A percentile compares a stretch with the other conserved stretches of the same genome.
Evolutionary conservation across 2,113 vertebrate genomes (phyloP).

Genomic region (Pagrus major): DNA sequence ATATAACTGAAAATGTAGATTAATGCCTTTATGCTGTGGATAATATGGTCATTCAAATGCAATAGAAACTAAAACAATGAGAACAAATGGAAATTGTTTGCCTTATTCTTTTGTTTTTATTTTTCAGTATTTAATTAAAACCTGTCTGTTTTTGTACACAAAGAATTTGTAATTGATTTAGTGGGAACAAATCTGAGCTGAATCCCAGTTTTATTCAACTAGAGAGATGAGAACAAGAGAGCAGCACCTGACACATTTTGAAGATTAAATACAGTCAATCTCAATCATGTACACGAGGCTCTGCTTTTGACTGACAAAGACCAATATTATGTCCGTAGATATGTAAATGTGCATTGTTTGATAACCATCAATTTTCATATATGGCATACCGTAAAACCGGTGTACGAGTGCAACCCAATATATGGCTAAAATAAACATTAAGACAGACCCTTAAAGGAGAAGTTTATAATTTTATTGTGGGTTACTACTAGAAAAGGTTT

Average conservation of each 20-base stretch:
- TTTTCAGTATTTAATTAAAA: conserved; percentile 79
- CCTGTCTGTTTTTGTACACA: conserved; percentile 68
- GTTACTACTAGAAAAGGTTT: no score
- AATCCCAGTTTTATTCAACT: conserved; percentile 7
- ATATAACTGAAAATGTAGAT: conserved; percentile 48
- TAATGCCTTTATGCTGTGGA: conserved; percentile 76
- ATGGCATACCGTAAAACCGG: no score
- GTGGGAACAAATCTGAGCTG: not conserved
- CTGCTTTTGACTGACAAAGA: no score
- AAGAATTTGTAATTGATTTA: conserved; percentile 47
- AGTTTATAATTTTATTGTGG: no score
- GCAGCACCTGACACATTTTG: conserved; percentile 8
- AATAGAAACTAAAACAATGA: conserved; percentile 78
- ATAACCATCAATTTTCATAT: no score
- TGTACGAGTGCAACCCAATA: no score
- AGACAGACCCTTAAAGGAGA: no score
- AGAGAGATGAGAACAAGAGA: conserved; percentile 12
- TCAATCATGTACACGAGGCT: not conserved
- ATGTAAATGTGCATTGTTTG: no score
- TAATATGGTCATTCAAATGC: conserved; percentile 71
- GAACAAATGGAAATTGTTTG: conserved; percentile 71
- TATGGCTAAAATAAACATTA: not conserved
- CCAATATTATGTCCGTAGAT: no score
- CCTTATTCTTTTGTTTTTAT: conserved; percentile 61
- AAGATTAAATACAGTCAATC: not conserved